Base-by-base conservation (phyloP, 92 coral and sea anemone genomes). In the Epizoanthus ramosus region DNA sequence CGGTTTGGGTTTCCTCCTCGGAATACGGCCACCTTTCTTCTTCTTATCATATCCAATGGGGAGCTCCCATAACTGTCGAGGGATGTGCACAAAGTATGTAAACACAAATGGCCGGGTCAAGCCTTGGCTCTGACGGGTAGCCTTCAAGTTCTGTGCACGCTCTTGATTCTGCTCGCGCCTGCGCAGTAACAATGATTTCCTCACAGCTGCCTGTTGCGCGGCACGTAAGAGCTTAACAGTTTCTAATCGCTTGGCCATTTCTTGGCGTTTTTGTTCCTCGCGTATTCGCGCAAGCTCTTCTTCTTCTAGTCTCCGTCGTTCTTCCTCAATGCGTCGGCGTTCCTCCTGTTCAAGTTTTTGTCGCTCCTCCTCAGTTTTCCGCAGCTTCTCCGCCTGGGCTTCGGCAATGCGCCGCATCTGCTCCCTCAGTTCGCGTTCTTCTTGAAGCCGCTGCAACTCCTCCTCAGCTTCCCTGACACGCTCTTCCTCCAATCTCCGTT, bases 361-460 rank as follows among this genome's bases (percentile, higher is more conserved):
- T 6, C 98, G 84, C 74, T 93, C 98, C 39, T 88, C 91, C 61
- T 95, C 98, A 77, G 83, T 90, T 73, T 90, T 93, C 52, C 86
- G 80, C 39, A 95, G 88, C 74, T 95, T 95, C 17, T 76, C 91
- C 85, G 94, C 98, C 88, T 93, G 98, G 67, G 94, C 97, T 84
- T 95, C 98, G 33, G 98, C 98, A 2, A 95, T 95, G 61, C 89
- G 90, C 65, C 98, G 87, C 98, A 95, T 95, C 83, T 93, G 98
- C 71, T 94, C 98, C 13, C 89, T 86, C 69, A 89, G 91, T 84
- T 91, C 96, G 43, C 98, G 93, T 71, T 95, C 98, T 63, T 94
- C 95, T 61, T 90, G 93, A 67, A 93, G 87, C 72, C 96, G 88
- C 63, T 83, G 86, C 39, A 95, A 73, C 47, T 92, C 98, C 72